These are phyloP conservation scores for Myiozetetes cayanensis DNA, from an alignment of 2,113 vertebrate species.

Conservation along the genomic window DNA sequence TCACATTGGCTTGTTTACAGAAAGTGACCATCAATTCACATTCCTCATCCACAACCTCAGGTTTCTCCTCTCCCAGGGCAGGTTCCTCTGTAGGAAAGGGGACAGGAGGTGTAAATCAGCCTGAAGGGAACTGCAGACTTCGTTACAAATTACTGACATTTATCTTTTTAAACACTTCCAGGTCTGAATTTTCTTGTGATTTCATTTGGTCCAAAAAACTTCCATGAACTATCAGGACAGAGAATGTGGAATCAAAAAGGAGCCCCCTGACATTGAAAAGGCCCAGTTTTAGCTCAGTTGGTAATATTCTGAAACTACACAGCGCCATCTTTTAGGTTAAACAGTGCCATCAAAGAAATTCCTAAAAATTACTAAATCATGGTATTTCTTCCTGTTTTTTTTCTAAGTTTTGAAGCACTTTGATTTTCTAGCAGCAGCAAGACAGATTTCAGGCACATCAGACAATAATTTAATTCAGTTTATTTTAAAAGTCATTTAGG, in stretches of 20 bases:
- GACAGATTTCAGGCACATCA: accelerated
- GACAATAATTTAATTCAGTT: not conserved
- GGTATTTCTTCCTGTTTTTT: not conserved
- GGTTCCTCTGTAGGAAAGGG: not conserved
- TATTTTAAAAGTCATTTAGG: not conserved
- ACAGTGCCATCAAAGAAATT: accelerated
- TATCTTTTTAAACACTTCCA: not conserved
- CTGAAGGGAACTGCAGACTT: not conserved
- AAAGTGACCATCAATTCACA: slow-evolving; percentile 55
- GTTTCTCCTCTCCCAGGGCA: not conserved
- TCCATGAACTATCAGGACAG: accelerated
- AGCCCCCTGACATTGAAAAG: not conserved
- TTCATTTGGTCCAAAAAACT: not conserved
- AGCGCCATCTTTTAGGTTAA: not conserved
- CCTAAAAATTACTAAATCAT: accelerated
- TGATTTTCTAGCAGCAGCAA: not conserved
- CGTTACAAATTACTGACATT: not conserved
- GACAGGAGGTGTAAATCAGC: not conserved
- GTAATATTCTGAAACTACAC: not conserved
- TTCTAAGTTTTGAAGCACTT: too few relatives aligned
- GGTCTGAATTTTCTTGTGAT: not conserved
- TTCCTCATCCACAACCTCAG: slow-evolving; percentile 30
- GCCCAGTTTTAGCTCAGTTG: not conserved
- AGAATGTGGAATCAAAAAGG: not conserved
- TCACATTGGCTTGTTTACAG: slow-evolving; percentile 39